Conservation (phyloP, 1,140 invertebrate genomes). For the Calycopis cecrops region DNA sequence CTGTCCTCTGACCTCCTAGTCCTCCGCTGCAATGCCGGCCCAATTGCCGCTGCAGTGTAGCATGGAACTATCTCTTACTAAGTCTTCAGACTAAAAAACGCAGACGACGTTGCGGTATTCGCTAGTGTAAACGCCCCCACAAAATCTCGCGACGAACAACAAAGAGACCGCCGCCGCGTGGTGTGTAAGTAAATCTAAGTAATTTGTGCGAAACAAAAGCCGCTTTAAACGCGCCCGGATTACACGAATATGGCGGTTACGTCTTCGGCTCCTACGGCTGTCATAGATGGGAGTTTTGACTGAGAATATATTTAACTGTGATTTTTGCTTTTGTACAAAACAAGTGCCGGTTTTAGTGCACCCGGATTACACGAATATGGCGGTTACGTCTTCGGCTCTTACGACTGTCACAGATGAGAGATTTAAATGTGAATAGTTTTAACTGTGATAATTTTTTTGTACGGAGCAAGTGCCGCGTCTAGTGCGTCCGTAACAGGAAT, state of each 20-base stretch:
- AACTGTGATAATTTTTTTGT: too few species aligned
- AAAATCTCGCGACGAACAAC: not conserved
- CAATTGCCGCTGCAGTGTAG: too few species aligned
- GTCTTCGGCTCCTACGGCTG: not conserved
- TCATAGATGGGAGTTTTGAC: constrained; percentile 1
- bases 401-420: not conserved
- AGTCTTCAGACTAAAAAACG: too few species aligned
- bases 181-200: constrained; percentile 7
- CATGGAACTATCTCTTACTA: too few species aligned
- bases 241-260: not conserved
- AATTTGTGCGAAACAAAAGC: constrained; percentile 1
- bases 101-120: too few species aligned
- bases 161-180: not conserved
- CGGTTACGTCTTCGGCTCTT: not conserved
- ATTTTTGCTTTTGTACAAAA: too few species aligned
- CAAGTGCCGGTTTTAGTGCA: not conserved
- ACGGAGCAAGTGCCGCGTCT: too few species aligned
- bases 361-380: constrained; percentile 2
- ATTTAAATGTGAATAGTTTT: not conserved
- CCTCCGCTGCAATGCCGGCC: too few species aligned
- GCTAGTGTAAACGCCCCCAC: not conserved
- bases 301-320: too few species aligned
- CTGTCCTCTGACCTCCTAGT: too few species aligned
- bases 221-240: not conserved
- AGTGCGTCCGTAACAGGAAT: too few species aligned